These are phyloP conservation scores for Chamaetylas fuelleborni DNA, from an alignment of 2,113 vertebrate species.

Conservation along the genomic window DNA sequence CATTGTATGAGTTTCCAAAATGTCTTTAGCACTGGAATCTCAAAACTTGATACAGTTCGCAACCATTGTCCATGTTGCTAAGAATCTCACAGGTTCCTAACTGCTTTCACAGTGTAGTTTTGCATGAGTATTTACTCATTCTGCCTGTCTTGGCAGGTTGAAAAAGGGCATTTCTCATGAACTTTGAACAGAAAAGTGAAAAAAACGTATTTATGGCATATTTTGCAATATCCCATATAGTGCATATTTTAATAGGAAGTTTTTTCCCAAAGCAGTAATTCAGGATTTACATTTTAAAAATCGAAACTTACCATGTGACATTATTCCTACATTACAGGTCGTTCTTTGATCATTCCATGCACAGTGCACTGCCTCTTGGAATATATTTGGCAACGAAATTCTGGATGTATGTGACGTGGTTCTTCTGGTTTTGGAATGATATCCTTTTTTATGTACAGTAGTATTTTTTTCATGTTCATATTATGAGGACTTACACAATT, in stretches of 20 bases:
- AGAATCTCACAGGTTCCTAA: background rate
- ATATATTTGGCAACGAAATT: constrained; percentile 99
- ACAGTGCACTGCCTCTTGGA: constrained; percentile 95
- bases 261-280: background rate
- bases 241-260: background rate
- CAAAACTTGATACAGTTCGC: background rate
- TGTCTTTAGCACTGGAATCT: background rate
- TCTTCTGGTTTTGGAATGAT: constrained; percentile 99
- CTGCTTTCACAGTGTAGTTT: background rate
- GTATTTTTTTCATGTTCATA: background rate
- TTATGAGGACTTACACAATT: background rate
- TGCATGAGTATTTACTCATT: background rate
- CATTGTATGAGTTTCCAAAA: background rate
- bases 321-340: constrained; percentile 77
- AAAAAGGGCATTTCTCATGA: background rate
- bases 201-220: background rate
- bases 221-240: background rate
- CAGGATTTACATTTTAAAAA: background rate
- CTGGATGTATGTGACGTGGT: constrained; percentile 99
- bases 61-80: background rate
- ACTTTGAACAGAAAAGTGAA: background rate
- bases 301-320: background rate
- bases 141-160: background rate
- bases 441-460: constrained; percentile 82
- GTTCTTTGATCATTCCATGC: constrained; percentile 99